Base-by-base conservation (phyloP, 2,888 invertebrate genomes). In the Piscicola geometra region DNA sequence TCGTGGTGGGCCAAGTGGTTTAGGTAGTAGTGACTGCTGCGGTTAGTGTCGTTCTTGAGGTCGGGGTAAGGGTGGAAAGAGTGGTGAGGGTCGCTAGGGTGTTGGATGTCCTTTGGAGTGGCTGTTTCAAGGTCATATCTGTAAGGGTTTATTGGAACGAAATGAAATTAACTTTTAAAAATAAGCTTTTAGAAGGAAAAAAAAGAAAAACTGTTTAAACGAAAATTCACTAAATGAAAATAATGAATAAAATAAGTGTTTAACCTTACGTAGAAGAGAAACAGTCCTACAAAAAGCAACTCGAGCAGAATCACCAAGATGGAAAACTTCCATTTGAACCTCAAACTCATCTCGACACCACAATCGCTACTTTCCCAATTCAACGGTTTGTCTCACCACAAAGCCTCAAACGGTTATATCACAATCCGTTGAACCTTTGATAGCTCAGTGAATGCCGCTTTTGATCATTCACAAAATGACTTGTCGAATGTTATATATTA, bases 201-300 rank as follows among this genome's bases (percentile, higher is more conserved):
- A n/a, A n/a, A n/a, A n/a, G n/a, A n/a, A n/a, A n/a, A n/a, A 25
- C 25, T 56, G 60, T 56, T 15, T 56, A 5, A 25, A 56, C 25
- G 9, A n/a, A 56, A 56, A 25, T n/a, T n/a, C n/a, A n/a, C n/a
- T n/a, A n/a, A n/a, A n/a, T n/a, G n/a, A n/a, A n/a, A n/a, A n/a
- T n/a, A n/a, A n/a, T n/a, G n/a, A n/a, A n/a, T n/a, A n/a, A n/a
- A n/a, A n/a, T n/a, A n/a, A n/a, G n/a, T n/a, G n/a, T n/a, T n/a
- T n/a, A 77, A 78, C 47, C 72, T 74, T 25, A 73, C 77, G 28
- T 76, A 76, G n/a, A 78, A 21, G 15, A 50, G 76, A 76, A 79
- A 79, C 41, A 79, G 71, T 25, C 77, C 66, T 12, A 79, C 47
- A 69, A 78, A 79, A 15, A 75, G 5, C 2, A 75, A 25, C 47